Base-by-base conservation (phyloP, 2,113 vertebrate genomes). In the Mormyrus iriodes region DNA sequence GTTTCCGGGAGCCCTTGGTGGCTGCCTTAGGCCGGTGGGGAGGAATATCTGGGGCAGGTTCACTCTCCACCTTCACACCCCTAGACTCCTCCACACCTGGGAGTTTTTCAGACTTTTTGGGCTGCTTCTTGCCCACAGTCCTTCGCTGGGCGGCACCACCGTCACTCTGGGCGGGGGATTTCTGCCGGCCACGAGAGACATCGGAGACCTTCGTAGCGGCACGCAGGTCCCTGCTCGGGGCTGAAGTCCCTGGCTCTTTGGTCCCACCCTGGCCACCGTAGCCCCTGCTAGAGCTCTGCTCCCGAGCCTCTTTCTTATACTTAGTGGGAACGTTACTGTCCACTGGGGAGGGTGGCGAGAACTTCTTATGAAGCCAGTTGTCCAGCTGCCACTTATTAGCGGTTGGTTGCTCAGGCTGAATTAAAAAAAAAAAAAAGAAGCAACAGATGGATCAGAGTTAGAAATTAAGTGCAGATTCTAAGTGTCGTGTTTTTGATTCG, bases 371-470 rank as follows among this genome's bases (percentile, higher is more conserved):
- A 91, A 99, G 93, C 98, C 98, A 99, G 93, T 99, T 99, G 93
- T 99, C 98, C 93, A 99, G 95, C 35, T 99, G 98, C 98, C 98
- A 99, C 92, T 99, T 99, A 95, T 99, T 99, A 85, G 97, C 96
- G 89, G 96, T 97, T 0, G 97, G 97, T 89, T 97, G 97, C 90
- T 99, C 98, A 79, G 97, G 98, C 98, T 99, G 91, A 90, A 93
- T n/a, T 46, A 58, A 91, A 88, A 8, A 35, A 82, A 51, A 2
- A 89, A 24, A 84, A 35, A 4, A 61, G 10, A 65, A 69, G n/a
- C 21, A n/a, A 46, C 19, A 58, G 61, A 48, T 61, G n/a, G 58
- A 73, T 88, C 27, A 73, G 24, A 21, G 58, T 73, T 42, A 79
- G 73, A 31, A 42, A 44, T 61, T 44, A 17, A 69, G 21, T 44